Conservation (phyloP, 2,797 vertebrate species). For the Eulemur albifrons region DNA sequence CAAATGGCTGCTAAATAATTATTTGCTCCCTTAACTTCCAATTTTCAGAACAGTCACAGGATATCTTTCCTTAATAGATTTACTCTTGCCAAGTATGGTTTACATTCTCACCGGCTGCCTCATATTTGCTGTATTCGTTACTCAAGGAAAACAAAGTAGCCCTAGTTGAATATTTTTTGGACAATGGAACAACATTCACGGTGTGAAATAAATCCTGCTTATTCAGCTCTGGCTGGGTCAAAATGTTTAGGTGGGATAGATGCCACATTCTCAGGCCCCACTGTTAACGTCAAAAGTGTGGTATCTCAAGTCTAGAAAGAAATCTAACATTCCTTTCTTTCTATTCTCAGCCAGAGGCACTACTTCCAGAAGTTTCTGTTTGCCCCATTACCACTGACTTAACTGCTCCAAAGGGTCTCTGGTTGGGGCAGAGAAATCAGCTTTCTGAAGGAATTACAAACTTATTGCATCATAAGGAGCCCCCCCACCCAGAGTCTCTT, state of each 20-base stretch:
- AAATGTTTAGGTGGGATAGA: not conserved
- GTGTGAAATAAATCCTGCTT: not conserved
- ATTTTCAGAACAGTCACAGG: not conserved
- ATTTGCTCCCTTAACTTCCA: not conserved
- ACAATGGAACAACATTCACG: not conserved
- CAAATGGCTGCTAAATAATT: not conserved
- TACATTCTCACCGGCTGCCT: not conserved
- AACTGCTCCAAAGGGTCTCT: not conserved
- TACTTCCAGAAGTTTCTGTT: not conserved
- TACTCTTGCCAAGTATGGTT: not conserved
- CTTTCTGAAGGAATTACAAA: not conserved
- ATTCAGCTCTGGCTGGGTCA: not conserved
- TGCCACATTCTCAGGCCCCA: not conserved
- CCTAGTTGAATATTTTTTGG: not conserved
- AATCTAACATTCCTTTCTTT: not conserved
- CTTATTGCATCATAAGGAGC: not conserved
- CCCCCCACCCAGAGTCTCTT: not conserved
- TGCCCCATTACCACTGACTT: not conserved
- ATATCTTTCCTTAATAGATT: not conserved
- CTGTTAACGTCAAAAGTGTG: not conserved
- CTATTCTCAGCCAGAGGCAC: not conserved
- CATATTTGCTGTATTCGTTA: not conserved
- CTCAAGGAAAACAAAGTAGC: not conserved
- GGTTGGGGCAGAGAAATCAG: not conserved
- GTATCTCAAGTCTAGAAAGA: not conserved